Conservation (phyloP, 2,888 invertebrate genomes). For the Taenaris catops region DNA sequence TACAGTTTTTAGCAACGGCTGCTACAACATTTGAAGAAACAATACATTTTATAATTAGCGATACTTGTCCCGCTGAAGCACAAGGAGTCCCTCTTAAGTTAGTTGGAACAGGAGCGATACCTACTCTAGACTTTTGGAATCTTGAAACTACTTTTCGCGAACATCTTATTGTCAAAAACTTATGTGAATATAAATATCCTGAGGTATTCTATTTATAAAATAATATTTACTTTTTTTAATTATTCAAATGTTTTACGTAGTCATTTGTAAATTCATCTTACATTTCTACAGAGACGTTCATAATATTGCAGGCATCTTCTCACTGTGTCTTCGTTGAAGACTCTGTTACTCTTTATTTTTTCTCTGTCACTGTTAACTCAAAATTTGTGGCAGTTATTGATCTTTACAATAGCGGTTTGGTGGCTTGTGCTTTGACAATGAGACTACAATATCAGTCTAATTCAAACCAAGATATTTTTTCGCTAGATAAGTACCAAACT, state of each 20-base stretch:
- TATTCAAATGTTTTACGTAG: too few species aligned
- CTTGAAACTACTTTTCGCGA: constrained; percentile 79
- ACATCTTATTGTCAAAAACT: constrained; percentile 75
- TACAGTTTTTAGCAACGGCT: constrained; percentile 56
- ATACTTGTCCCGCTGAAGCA: constrained; percentile 69
- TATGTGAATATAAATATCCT: constrained; percentile 69
- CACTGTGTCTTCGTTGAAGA: constrained; percentile 70
- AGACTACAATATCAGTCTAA: constrained; percentile 56
- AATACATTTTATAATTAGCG: constrained; percentile 62
- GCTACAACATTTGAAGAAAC: constrained; percentile 59
- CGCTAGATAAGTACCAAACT: constrained; percentile 59
- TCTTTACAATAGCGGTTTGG: constrained; percentile 67
- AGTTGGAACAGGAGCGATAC: constrained; percentile 76
- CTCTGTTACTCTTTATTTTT: constrained; percentile 61
- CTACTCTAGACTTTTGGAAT: constrained; percentile 78
- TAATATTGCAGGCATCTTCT: constrained; percentile 56
- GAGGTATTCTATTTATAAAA: constrained; percentile 41
- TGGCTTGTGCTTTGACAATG: constrained; percentile 56
- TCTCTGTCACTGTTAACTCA: constrained; percentile 56
- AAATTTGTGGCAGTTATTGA: constrained; percentile 49
- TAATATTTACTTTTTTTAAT: constrained; percentile 8
- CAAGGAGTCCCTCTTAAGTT: constrained; percentile 68
- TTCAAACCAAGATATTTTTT: constrained; percentile 49
- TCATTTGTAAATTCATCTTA: neutral
- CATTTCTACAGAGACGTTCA: neutral